Base-by-base conservation (phyloP, 2,888 invertebrate species). In the Mesopsocus fuscifrons region DNA sequence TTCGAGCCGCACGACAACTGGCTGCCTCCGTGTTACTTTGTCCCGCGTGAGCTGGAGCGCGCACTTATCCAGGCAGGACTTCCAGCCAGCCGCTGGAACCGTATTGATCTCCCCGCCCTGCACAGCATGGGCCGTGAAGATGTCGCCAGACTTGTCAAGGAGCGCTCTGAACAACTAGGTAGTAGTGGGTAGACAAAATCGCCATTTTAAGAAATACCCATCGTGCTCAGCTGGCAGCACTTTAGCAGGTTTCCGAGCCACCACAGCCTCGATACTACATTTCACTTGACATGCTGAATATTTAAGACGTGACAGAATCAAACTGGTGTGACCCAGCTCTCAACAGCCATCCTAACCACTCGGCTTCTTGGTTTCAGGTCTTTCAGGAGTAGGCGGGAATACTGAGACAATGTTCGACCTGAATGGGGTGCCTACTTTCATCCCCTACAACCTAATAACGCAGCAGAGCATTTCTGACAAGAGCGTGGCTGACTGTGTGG, bases 1-100 rank as follows among this genome's bases (percentile, higher is more conserved):
- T 99, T 99, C 63, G 97, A 98, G 55, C 98, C 98, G 0, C 91
- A 94, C 57, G 97, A 98, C 60, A 97, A 97, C 63, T 99, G 98
- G 98, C 61, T 98, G 16, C 97, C 98, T 1, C 98, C 98, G 0
- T 91, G 95, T 55, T 98, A 89, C 58, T 74, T 76, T 50, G 84
- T 89, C 4, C 89, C 89, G 0, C 73, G 73, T 49, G 75, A 79
- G 53, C 57, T 80, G 20, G 83, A 83, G 54, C 77, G 79, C 56
- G 79, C 77, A 0, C 60, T 82, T 13, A 77, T 80, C 46, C 77
- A 79, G 54, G 77, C 80, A 1, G 75, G 77, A 44, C 70, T 77
- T 48, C 79, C 79, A 1, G 73, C 75, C 1, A 71, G 72, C 50
- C 69, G 75, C 52, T 79, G 79, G 74, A 77, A 78, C 49, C 66